Evolutionary conservation across 37 sponge, comb jelly and placozoan species (phyloP), one percentile per base, ranked within the genome.

Genomic region (Tethya wilhelma): DNA sequence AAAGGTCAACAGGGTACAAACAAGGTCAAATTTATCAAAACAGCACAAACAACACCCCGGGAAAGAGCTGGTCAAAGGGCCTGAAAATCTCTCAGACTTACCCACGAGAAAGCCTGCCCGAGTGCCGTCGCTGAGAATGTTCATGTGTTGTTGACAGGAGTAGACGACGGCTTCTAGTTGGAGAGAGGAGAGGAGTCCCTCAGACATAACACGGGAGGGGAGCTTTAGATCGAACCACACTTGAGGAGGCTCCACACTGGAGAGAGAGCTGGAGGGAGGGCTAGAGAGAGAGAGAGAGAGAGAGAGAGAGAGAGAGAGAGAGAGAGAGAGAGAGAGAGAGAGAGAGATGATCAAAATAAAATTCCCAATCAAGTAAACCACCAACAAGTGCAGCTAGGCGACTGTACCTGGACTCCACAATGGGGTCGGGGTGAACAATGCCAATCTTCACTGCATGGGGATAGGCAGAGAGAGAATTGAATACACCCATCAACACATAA

Each of bases 141-240:
- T 93, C 88, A 88, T 90, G 73, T 97, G 97, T 82, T 97, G 97
- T 70, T 97, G 97, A 40, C 87, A 97, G 62, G 97, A 86, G 38
- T 97, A 97, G 34, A 94, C 89, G 6, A 97, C 84, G 42, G 97
- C 86, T 73, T 97, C 97, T 39, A 97, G 79, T 80, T 97, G 97
- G 5, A 97, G 71, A 3, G 95, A 83, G 14, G 97, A 97, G 44
- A 97, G 80, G 28, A 49, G 67, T 20, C 67, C 77, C 42, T 75
- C 76, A 4, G 81, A 84, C 23, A 97, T 85, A 11, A 84, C 75
- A 17, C 79, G 78, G 8, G 41, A 28, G 0, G 97, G 94, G 6
- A 94, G 77, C 77, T 88, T 88, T 55, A 97, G 87, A 55, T 94
- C 87, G 59, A 90, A 90, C 89, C 90, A 94, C 37, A 97, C 84